Base-by-base conservation (phyloP, 2,888 invertebrate species). In the Scotopteryx bipunctaria region DNA sequence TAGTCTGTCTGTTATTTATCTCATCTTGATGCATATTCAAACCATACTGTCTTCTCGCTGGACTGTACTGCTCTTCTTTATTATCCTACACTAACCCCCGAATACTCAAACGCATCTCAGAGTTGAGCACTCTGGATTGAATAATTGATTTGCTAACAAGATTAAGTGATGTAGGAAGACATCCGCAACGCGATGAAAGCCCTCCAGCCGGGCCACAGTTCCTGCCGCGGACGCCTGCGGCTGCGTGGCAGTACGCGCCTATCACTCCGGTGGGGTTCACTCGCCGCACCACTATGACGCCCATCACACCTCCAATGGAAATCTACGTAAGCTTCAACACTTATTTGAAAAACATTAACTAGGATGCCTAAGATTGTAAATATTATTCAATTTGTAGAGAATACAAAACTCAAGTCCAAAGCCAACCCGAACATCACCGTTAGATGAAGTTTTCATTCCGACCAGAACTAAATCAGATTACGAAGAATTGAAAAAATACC, bases 161-260 rank as follows among this genome's bases (percentile, higher is more conserved):
- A 31, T 4, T 13, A 43, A 33, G 36, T 19, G 47, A 17, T 42
- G 31, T 44, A 61, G 59, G 38, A 23, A 61, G 45, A 44, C 61
- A 75, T 63, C 65, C 76, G 2, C 66, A 73, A 54, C 81, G 85
- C 5, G 88, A 88, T 49, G 86, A 86, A 49, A 86, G 85, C 55
- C 86, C 84, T 3, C 84, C 85, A 16, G 78, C 81, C 0, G 72
- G 75, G 21, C 85, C 86, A 8, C 81, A 83, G 43, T 86, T 87
- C 50, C 46, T 85, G 35, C 63, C 77, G 0, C 72, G 80, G 17
- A 59, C 74, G 16, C 66, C 73, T 1, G 23, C 57, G 4, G 51
- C 71, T 2, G 66, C 72, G 1, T 76, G 76, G 4, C 86, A 89
- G 53, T 86, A 76, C 62, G 86, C 84, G 3, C 86, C 88, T 0